Conservation (phyloP, 2,797 vertebrate genomes). For the Diplodus sargus region DNA sequence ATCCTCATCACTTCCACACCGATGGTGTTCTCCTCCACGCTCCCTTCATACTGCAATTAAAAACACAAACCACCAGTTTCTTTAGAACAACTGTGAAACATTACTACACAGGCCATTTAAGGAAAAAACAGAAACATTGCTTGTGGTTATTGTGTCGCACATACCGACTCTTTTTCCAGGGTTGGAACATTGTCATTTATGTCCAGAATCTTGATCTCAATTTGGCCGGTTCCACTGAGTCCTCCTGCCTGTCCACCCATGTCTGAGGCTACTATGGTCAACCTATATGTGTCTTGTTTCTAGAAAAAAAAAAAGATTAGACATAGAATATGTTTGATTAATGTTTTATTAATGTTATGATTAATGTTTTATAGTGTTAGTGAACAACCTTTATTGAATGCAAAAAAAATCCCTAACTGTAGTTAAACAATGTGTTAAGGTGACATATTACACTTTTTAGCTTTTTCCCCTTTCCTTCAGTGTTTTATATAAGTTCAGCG, state of each 20-base stretch:
- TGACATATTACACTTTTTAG: too few species aligned
- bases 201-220: conserved; percentile 88
- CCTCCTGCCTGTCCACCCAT: conserved; percentile 73
- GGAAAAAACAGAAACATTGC: accelerated
- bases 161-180: conserved; percentile 81
- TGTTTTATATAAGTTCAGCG: too few species aligned
- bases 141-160: conserved; percentile 16
- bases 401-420: too few species aligned
- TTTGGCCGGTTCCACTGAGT: conserved; percentile 73
- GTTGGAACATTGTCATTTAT: conserved; percentile 95
- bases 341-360: background rate
- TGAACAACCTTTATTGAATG: too few species aligned
- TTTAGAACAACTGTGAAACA: background rate
- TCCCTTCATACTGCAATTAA: conserved; percentile 87
- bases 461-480: too few species aligned
- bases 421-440: too few species aligned
- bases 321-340: background rate
- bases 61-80: conserved; percentile 5
- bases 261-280: conserved; percentile 87
- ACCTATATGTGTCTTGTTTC: conserved; percentile 83
- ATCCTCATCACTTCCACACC: conserved; percentile 89
- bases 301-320: conserved; percentile 42
- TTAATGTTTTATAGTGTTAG: background rate
- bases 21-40: conserved; percentile 89
- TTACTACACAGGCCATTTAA: background rate